A percentile compares a stretch with the other conserved stretches of the same genome.
Conservation (phyloP, 2,888 invertebrate genomes). For the Drosophila atroscutellata region DNA sequence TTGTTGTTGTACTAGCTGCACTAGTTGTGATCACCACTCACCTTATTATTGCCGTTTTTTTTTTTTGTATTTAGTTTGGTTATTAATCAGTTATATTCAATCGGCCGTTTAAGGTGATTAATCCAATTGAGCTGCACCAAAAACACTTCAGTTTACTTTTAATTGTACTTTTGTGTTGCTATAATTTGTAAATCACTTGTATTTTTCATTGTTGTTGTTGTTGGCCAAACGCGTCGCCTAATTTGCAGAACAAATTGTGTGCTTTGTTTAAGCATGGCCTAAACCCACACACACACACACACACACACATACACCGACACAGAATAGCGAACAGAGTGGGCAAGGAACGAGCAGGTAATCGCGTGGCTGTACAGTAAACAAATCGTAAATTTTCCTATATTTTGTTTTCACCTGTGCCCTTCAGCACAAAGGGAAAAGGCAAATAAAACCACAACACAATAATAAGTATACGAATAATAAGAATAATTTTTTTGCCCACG, state of each 20-base stretch:
- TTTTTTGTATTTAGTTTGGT: constrained; percentile 5
- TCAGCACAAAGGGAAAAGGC: constrained; percentile 20
- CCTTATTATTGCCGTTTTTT: constrained; percentile 33
- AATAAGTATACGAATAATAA: constrained; percentile 38
- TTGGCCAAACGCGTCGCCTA: constrained; percentile 17
- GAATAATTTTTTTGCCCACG: constrained; percentile 54
- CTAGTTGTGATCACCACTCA: constrained; percentile 43
- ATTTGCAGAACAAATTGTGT: constrained; percentile 49
- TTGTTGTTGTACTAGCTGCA: constrained; percentile 30
- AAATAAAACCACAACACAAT: constrained; percentile 42
- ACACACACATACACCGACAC: background rate
- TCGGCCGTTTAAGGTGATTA: background rate
- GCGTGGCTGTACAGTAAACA: constrained; percentile 64
- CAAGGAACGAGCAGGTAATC: constrained; percentile 18
- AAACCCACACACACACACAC: constrained; percentile 1
- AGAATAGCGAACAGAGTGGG: background rate
- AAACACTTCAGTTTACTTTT: constrained; percentile 2
- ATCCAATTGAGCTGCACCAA: background rate
- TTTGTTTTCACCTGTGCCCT: constrained; percentile 32
- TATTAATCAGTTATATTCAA: background rate
- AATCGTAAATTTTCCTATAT: constrained; percentile 53
- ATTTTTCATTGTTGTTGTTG: background rate
- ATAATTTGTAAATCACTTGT: background rate
- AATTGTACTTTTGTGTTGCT: background rate
- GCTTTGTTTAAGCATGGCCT: constrained; percentile 3